A percentile compares a stretch with the other conserved stretches of the same genome.
phyloP scores from a whole-genome alignment of 1,140 invertebrate genomes.

The Drosophila fuyamai region DNA sequence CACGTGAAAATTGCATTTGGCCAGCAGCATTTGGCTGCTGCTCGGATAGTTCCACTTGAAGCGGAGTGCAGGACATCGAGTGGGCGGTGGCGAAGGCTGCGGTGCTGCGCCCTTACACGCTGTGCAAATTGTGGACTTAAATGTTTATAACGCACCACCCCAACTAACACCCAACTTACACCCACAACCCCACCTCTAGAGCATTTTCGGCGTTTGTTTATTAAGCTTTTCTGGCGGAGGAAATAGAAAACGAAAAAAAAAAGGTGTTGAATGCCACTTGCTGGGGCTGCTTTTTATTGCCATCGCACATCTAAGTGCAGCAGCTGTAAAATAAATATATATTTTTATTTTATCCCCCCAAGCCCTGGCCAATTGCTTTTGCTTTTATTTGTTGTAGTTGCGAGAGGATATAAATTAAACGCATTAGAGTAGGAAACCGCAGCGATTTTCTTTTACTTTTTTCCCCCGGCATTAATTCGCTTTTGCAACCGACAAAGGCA shows the following conservation, averaged over 20 bases:
- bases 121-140: slow-evolving; percentile 83
- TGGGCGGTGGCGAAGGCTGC: slow-evolving; percentile 23
- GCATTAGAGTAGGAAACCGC: slow-evolving; percentile 80
- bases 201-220: slow-evolving; percentile 77
- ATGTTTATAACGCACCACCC: slow-evolving; percentile 71
- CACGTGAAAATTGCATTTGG: slow-evolving; percentile 82
- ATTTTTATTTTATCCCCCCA: slow-evolving; percentile 69
- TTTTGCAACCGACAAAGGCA: slow-evolving; percentile 76
- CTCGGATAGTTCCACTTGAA: slow-evolving; percentile 38
- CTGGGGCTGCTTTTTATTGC: slow-evolving; percentile 79
- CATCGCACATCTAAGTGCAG: slow-evolving; percentile 75
- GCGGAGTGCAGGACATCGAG: slow-evolving; percentile 24
- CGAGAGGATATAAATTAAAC: slow-evolving; percentile 77
- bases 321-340: slow-evolving; percentile 83
- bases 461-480: slow-evolving; percentile 68
- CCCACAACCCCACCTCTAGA: slow-evolving; percentile 7
- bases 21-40: slow-evolving; percentile 59
- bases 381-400: slow-evolving; percentile 63
- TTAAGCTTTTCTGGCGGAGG: slow-evolving; percentile 73
- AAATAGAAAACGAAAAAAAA: slow-evolving; percentile 44
- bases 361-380: slow-evolving; percentile 40
- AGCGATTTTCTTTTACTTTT: slow-evolving; percentile 61
- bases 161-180: slow-evolving; percentile 9
- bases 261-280: slow-evolving; percentile 81
- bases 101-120: slow-evolving; percentile 44